phyloP scores from a whole-genome alignment of 1,140 invertebrate genomes.

The Drosophila orosa region DNA sequence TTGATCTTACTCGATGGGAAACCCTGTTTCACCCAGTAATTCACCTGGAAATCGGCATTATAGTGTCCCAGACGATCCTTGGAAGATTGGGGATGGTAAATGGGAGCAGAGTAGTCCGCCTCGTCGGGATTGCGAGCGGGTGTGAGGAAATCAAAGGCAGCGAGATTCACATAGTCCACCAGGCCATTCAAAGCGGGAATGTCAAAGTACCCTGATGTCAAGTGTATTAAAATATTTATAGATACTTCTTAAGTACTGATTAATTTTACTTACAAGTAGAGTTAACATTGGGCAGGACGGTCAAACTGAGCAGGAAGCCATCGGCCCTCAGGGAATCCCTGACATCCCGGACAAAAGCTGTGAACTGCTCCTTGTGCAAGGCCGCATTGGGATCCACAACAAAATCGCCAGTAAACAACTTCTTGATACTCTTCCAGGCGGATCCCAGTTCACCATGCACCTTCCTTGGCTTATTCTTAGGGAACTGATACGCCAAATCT shows the following conservation, averaged over 20 bases:
- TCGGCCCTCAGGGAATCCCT: conserved; percentile 88
- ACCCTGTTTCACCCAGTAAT: conserved; percentile 87
- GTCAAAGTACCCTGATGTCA: conserved; percentile 93
- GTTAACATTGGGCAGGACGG: conserved; percentile 91
- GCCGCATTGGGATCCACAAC: conserved; percentile 89
- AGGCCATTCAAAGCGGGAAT: conserved; percentile 88
- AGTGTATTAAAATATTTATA: too few relatives aligned
- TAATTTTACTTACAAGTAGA: conserved; percentile 88
- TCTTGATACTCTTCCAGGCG: conserved; percentile 90
- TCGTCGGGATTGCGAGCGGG: conserved; percentile 90
- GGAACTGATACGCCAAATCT: conserved; percentile 94
- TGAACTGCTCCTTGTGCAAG: conserved; percentile 91
- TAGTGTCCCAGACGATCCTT: conserved; percentile 86
- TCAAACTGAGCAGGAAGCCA: conserved; percentile 88
- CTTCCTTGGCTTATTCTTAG: conserved; percentile 90
- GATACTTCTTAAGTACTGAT: too few relatives aligned
- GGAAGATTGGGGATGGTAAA: conserved; percentile 87
- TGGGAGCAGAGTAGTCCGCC: conserved; percentile 89
- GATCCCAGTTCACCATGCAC: conserved; percentile 87
- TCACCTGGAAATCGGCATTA: conserved; percentile 88
- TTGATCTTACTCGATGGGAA: conserved; percentile 90
- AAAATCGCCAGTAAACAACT: conserved; percentile 88
- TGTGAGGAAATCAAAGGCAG: conserved; percentile 92
- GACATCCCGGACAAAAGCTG: conserved; percentile 89
- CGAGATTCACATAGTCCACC: conserved; percentile 92